A percentile compares a stretch with the other conserved stretches of the same genome.
phyloP scores from a whole-genome alignment of 2,888 invertebrate genomes.

The Chaetogeoica ovagalla region DNA sequence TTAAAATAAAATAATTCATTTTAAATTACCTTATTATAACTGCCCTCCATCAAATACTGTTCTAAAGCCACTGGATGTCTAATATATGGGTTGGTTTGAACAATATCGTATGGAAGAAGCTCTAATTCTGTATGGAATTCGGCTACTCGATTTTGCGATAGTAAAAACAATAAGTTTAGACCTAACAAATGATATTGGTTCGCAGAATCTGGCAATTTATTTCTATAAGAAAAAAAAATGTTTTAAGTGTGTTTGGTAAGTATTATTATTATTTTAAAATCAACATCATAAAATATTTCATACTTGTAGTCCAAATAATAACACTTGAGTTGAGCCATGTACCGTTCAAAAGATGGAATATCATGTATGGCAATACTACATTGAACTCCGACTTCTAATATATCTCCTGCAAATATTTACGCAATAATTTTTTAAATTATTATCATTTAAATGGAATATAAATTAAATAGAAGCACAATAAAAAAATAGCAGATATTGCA shows the following conservation, averaged over 20 bases:
- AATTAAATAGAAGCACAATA: too few relatives aligned
- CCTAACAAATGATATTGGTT: slow-evolving; percentile 94
- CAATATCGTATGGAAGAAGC: slow-evolving; percentile 84
- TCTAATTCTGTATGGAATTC: slow-evolving; percentile 99
- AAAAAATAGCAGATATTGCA: too few relatives aligned
- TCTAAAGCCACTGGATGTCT: slow-evolving; percentile 93
- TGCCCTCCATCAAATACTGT: slow-evolving; percentile 98
- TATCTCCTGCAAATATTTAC: slow-evolving; percentile 66
- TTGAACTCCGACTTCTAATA: slow-evolving; percentile 93
- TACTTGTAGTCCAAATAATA: slow-evolving; percentile 93
- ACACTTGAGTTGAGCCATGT: slow-evolving; percentile 95
- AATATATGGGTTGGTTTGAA: slow-evolving; percentile 91
- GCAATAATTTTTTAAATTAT: neutral
- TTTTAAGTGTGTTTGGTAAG: neutral
- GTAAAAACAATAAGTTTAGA: slow-evolving; percentile 86
- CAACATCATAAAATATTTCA: slow-evolving; percentile 5
- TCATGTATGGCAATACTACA: slow-evolving; percentile 92
- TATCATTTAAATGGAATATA: too few relatives aligned
- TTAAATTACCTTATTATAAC: slow-evolving; percentile 84
- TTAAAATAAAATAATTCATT: neutral
- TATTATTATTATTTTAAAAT: slow-evolving; percentile 30
- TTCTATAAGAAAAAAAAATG: slow-evolving; percentile 61
- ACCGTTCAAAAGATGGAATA: slow-evolving; percentile 93
- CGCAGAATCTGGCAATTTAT: slow-evolving; percentile 84
- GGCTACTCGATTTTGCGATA: slow-evolving; percentile 94